phyloP scores from a whole-genome alignment of 2,113 vertebrate genomes.

The Pionites leucogaster region DNA sequence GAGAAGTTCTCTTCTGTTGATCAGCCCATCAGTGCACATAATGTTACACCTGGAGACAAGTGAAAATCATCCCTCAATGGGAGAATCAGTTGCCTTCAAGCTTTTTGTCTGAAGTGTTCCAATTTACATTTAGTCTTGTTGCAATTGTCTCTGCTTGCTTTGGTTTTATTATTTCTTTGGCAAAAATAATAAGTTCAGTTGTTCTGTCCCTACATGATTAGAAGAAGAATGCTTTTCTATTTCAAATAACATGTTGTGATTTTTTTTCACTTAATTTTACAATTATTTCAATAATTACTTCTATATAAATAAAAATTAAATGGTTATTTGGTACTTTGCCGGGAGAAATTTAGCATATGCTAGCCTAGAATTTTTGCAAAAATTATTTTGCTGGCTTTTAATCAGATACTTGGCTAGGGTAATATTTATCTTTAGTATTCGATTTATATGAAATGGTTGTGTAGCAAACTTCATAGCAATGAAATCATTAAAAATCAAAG shows the following conservation, averaged over 20 bases:
- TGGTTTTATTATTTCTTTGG: conserved; percentile 36
- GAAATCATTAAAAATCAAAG: neutral
- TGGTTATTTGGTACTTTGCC: neutral
- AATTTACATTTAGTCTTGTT: conserved; percentile 62
- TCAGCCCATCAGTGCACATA: conserved; percentile 78
- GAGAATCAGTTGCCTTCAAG: conserved; percentile 64
- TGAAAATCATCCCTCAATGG: conserved; percentile 66
- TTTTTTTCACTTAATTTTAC: conserved; percentile 10
- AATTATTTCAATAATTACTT: conserved; percentile 56
- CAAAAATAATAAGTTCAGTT: conserved; percentile 40
- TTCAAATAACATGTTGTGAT: neutral
- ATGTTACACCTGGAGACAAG: conserved; percentile 79
- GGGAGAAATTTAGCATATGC: neutral
- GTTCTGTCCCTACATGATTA: conserved; percentile 3
- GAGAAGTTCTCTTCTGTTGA: conserved; percentile 76
- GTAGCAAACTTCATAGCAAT: neutral
- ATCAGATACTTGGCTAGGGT: neutral
- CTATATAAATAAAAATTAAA: conserved; percentile 40
- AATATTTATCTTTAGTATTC: conserved; percentile 46
- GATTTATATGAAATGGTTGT: conserved; percentile 17
- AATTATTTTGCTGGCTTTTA: conserved; percentile 43
- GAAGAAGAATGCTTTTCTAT: neutral
- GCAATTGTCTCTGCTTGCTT: conserved; percentile 49
- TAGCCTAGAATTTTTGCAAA: conserved; percentile 33
- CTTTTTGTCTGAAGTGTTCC: conserved; percentile 62